Evolutionary conservation across 2,113 vertebrate species (phyloP), one percentile per base, ranked within the genome.

Genomic region (Monopterus albus): DNA sequence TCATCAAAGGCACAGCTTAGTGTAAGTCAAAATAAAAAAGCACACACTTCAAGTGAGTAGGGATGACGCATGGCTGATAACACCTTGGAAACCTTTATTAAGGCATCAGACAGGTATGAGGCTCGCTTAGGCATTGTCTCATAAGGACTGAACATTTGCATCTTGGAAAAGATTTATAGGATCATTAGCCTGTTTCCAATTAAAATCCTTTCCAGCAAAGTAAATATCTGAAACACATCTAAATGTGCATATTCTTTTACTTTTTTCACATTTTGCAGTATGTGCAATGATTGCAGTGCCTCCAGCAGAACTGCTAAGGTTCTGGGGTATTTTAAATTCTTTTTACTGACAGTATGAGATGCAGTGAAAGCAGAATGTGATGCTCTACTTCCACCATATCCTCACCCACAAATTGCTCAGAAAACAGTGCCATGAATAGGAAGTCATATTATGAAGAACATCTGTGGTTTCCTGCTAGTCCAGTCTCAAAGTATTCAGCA

Each of bases 401-500:
- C 29, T n/a, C 17, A 5, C 13, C 29, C 29, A 43, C 21, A 39
- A 15, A 15, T 55, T 20, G 7, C 26, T 20, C 6, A 23, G 40
- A 33, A 52, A 51, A 49, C 7, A 36, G 28, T 10, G 35, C 11
- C 36, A 23, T 33, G 7, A 29, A 31, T 5, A 20, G 17, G 25
- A 28, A 40, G 21, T 31, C 21, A 17, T 38, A 21, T 20, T 43
- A 15, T 50, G 26, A 35, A 13, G 23, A n/a, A 23, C 12, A n/a
- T 55, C 58, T 42, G 29, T 36, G 6, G 20, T 43, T 53, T 47
- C 25, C 12, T 7, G 17, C n/a, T 45, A 43, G 72, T 72, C 56
- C 39, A 47, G 28, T 39, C 28, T 39, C 33, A 9, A 46, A 50
- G 49, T 58, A 26, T 26, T 46, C 39, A n/a, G 33, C 18, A 26